phyloP scores from a whole-genome alignment of 2,797 vertebrate genomes.

The Pogonophryne albipinna region DNA sequence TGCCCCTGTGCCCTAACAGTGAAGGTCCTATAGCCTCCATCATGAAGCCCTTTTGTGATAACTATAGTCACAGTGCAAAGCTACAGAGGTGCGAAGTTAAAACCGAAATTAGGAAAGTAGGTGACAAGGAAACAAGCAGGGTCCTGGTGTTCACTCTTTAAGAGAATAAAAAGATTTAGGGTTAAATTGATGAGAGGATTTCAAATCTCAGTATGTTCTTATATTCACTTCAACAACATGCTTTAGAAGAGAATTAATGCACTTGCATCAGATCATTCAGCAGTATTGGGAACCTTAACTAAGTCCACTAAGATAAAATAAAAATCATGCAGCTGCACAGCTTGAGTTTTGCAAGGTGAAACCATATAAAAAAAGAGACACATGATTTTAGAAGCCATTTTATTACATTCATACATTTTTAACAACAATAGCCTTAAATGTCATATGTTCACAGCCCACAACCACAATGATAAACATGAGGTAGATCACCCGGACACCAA shows the following conservation, averaged over 20 bases:
- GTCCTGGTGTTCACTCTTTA: constrained; percentile 7
- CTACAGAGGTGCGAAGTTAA: constrained; percentile 23
- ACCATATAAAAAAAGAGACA: not conserved
- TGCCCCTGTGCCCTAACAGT: constrained; percentile 60
- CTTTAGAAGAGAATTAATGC: constrained; percentile 8
- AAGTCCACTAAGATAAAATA: not conserved
- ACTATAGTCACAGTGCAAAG: constrained; percentile 22
- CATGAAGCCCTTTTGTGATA: constrained; percentile 24
- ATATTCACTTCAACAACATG: constrained; percentile 22
- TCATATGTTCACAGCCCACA: constrained; percentile 88
- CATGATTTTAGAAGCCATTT: constrained; percentile 65
- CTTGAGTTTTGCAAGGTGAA: not conserved
- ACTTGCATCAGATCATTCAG: not conserved
- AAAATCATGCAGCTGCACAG: not conserved
- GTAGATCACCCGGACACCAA: constrained; percentile 92
- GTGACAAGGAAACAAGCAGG: constrained; percentile 5
- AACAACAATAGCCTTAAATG: constrained; percentile 89
- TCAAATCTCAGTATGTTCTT: constrained; percentile 10
- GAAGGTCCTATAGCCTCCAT: constrained; percentile 38
- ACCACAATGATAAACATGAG: constrained; percentile 89
- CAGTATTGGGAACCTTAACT: not conserved
- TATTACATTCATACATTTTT: constrained; percentile 92
- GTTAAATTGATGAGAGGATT: constrained; percentile 22
- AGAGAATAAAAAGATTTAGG: constrained; percentile 20
- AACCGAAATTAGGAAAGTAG: constrained; percentile 2